Conservation (phyloP, 2,797 vertebrate species). For the Alosa sapidissima region DNA sequence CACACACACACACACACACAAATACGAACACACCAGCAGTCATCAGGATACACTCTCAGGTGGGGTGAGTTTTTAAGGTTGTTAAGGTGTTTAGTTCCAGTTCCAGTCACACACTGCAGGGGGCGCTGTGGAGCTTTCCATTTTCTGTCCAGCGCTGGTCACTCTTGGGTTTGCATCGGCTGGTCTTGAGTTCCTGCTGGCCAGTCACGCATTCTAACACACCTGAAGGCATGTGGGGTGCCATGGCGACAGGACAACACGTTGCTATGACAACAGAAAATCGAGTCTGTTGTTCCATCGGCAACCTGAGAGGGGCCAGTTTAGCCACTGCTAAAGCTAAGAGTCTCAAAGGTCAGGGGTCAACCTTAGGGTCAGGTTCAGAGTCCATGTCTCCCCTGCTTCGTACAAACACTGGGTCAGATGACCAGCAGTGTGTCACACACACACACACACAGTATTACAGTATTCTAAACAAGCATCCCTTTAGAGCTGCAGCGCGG, state of each 20-base stretch:
- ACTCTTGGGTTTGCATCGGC: not conserved
- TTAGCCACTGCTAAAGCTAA: not conserved
- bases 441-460: slow-evolving; percentile 69
- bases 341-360: not conserved
- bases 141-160: not conserved
- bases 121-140: not conserved
- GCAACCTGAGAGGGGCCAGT: not conserved
- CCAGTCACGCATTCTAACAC: not conserved
- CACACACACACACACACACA: slow-evolving; percentile 1
- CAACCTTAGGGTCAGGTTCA: not conserved
- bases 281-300: not conserved
- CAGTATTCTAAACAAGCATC: slow-evolving; percentile 15
- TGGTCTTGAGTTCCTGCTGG: not conserved
- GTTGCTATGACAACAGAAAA: not conserved
- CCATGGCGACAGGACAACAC: not conserved
- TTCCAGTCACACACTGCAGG: not conserved
- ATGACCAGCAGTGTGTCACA: slow-evolving; percentile 1
- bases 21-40: not conserved
- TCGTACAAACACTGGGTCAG: slow-evolving; percentile 12
- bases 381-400: not conserved
- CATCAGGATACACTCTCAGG: not conserved
- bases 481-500: not conserved
- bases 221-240: not conserved
- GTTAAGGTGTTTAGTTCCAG: not conserved
- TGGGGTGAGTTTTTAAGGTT: not conserved